Conservation (phyloP, 2,113 vertebrate species). For the Crotophaga sulcirostris region DNA sequence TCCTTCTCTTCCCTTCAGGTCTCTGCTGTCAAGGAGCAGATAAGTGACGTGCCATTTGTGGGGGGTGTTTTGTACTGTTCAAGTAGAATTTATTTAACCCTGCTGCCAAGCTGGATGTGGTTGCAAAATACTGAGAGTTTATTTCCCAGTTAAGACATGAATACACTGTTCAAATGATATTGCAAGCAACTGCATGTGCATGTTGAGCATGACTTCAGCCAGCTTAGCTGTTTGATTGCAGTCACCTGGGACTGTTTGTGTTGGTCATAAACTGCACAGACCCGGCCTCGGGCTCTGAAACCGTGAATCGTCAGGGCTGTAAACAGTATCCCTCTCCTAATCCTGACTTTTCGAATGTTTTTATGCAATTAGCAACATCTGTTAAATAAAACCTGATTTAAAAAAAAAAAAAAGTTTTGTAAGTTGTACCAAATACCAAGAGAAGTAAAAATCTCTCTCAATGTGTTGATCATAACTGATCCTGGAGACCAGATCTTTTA, state of each 20-base stretch:
- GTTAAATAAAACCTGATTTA: background rate
- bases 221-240: background rate
- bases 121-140: background rate
- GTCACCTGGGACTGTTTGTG: background rate
- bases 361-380: background rate
- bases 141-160: background rate
- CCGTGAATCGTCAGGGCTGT: background rate
- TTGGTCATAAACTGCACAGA: background rate
- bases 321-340: background rate
- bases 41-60: background rate
- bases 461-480: background rate
- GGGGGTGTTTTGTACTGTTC: background rate
- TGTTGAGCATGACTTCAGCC: background rate
- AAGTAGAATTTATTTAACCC: background rate
- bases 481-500: background rate
- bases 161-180: accelerated
- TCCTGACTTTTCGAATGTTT: background rate
- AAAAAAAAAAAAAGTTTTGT: background rate
- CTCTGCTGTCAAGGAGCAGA: background rate
- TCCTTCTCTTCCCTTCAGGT: background rate
- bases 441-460: background rate
- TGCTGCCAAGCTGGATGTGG: background rate
- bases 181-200: accelerated
- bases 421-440: background rate
- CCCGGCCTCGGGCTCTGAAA: background rate